phyloP scores from a whole-genome alignment of 2,888 invertebrate genomes.

The Sarcophaga carnaria region DNA sequence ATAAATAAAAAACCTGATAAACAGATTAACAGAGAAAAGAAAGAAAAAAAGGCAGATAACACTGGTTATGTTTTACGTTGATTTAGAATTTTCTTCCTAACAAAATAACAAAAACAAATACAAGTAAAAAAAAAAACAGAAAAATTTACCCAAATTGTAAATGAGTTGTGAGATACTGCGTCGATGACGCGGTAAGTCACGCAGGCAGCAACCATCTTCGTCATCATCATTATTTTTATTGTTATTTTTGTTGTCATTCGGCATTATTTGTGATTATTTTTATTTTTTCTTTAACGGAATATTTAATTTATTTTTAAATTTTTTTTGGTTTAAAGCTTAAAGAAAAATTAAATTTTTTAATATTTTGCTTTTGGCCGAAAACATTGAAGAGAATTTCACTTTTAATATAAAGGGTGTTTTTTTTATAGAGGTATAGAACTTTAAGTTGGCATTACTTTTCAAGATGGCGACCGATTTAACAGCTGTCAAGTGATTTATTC shows the following conservation, averaged over 20 bases:
- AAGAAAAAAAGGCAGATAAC: too few species aligned
- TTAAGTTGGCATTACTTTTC: too few species aligned
- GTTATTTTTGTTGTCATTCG: conserved; percentile 52
- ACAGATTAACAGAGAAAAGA: not conserved
- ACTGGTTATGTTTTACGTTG: too few species aligned
- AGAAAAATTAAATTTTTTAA: too few species aligned
- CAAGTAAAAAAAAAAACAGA: not conserved
- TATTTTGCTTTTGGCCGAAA: too few species aligned
- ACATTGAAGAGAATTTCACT: not conserved
- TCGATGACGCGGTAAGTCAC: conserved; percentile 79
- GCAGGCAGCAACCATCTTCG: conserved; percentile 67
- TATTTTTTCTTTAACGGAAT: not conserved
- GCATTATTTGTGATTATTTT: conserved; percentile 25
- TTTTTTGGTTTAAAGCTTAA: not conserved
- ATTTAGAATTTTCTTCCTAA: too few species aligned
- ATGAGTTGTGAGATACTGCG: conserved; percentile 82
- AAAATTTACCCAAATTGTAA: conserved; percentile 78
- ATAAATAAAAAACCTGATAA: not conserved
- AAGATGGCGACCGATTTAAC: too few species aligned
- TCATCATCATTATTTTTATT: conserved; percentile 44
- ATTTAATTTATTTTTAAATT: not conserved
- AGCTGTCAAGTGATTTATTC: too few species aligned
- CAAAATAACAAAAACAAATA: not conserved
- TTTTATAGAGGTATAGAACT: too few species aligned
- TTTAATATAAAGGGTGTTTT: not conserved